Percentiles rank a stretch among this genome's conserved stretches.
These are phyloP conservation scores for Illadopsis cleaveri DNA, from an alignment of 2,113 vertebrate species.

Conservation along the genomic window DNA sequence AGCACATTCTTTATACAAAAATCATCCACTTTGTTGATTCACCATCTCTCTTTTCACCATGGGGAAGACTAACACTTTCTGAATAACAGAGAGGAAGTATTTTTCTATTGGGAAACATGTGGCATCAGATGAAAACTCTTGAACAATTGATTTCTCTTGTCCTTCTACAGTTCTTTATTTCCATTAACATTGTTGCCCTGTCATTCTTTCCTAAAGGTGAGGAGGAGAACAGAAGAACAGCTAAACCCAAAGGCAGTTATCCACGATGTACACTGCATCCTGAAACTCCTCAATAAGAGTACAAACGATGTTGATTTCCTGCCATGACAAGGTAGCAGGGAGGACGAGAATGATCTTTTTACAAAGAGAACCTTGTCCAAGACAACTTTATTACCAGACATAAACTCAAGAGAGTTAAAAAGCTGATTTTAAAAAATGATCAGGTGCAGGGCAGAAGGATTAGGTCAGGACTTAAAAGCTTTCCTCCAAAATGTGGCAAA, in stretches of 20 bases:
- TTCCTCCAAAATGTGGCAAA: conserved; percentile 31
- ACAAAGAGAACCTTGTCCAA: not conserved
- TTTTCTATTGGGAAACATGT: not conserved
- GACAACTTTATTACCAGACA: not conserved
- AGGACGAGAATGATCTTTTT: not conserved
- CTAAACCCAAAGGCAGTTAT: not conserved
- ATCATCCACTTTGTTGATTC: not conserved
- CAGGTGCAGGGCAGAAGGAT: not conserved
- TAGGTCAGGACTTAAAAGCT: conserved; percentile 20
- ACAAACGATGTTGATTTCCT: not conserved
- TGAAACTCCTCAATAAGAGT: not conserved
- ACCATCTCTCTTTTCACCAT: not conserved
- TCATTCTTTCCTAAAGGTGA: not conserved
- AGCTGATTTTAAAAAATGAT: not conserved
- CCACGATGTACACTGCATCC: not conserved
- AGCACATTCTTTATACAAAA: not conserved
- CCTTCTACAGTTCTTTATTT: not conserved
- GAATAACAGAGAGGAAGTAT: not conserved
- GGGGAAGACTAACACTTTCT: not conserved
- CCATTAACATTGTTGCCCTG: not conserved
- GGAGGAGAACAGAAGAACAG: not conserved
- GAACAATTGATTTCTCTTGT: not conserved
- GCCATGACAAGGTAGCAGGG: not conserved
- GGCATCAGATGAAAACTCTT: not conserved
- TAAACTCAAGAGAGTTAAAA: not conserved